Conservation (phyloP, 2,888 invertebrate genomes). For the Cataglyphis cursor region DNA sequence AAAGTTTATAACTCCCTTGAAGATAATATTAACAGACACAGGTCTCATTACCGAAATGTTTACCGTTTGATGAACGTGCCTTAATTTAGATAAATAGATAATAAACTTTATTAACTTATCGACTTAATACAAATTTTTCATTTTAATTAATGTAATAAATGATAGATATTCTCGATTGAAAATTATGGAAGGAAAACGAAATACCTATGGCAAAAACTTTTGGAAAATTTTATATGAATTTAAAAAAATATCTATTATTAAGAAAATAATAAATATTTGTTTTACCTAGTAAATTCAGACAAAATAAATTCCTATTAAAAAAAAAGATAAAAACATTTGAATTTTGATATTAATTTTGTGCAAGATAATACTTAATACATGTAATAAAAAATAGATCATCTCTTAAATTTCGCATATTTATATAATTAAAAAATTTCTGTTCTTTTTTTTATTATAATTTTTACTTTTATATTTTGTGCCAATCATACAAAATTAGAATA, state of each 20-base stretch:
- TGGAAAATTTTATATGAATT: background rate
- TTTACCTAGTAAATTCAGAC: background rate
- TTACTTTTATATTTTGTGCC: background rate
- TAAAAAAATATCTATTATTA: background rate
- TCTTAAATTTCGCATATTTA: background rate
- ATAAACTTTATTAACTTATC: background rate
- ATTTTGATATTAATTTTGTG: constrained; percentile 13
- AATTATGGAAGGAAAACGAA: background rate
- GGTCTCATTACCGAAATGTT: background rate
- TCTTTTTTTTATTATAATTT: background rate
- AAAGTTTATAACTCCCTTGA: background rate
- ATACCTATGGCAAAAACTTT: background rate
- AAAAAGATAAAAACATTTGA: background rate
- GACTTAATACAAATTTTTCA: background rate
- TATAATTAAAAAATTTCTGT: background rate
- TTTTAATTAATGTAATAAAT: background rate
- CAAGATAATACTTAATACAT: background rate
- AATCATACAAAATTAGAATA: background rate
- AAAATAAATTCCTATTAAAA: background rate
- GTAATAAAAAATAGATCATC: background rate
- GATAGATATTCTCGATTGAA: background rate
- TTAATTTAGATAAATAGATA: background rate
- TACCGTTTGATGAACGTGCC: background rate
- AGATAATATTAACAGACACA: background rate
- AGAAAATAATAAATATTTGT: background rate